Evolutionary conservation across 2,888 invertebrate species (phyloP).

Genomic region (Ecliptopera silaceata): DNA sequence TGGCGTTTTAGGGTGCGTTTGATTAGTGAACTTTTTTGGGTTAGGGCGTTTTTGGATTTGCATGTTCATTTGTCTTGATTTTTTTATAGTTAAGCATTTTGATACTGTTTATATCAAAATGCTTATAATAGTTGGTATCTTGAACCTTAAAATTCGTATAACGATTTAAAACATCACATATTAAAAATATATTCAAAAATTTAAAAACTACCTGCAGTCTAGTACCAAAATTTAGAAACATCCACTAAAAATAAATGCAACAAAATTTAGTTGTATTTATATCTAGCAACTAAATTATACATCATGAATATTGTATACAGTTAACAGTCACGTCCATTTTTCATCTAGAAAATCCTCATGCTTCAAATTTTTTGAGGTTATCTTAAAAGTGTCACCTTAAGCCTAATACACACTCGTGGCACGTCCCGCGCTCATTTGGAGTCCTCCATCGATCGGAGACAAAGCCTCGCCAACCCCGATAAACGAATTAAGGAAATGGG

Average conservation of each 20-base stretch:
- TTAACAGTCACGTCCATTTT: no score
- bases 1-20: conserved; percentile 44
- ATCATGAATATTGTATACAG: no score
- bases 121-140: no score
- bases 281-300: no score
- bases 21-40: conserved; percentile 40
- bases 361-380: conserved; percentile 33
- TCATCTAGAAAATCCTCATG: conserved; percentile 20
- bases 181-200: no score
- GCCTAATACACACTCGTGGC: conserved; percentile 78
- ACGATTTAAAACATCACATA: no score
- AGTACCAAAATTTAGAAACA: no score
- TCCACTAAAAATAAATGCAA: no score
- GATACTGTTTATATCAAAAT: no score
- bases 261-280: no score
- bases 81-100: background rate
- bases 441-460: conserved; percentile 81
- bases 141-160: no score
- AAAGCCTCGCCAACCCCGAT: conserved; percentile 80
- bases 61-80: conserved; percentile 16
- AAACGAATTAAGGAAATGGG: conserved; percentile 84
- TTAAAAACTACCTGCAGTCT: no score
- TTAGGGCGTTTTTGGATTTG: conserved; percentile 14
- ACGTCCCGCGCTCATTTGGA: conserved; percentile 79
- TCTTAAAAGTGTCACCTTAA: conserved; percentile 66